Evolutionary conservation across 30 jellyfish, hydroid and myxozoan species (phyloP).

Genomic region (Clytia hemisphaerica): DNA sequence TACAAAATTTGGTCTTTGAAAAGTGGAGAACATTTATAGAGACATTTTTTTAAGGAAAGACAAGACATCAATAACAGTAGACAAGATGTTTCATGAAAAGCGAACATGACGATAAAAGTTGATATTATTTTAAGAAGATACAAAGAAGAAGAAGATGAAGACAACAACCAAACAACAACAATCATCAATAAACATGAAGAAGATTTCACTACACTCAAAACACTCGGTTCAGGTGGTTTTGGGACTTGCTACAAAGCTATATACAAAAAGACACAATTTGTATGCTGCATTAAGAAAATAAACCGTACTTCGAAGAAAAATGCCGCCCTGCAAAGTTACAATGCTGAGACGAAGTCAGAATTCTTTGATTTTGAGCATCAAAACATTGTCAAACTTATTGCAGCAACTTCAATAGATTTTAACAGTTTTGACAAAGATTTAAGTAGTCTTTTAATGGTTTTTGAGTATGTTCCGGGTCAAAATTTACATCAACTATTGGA

Average conservation of each 20-base stretch:
- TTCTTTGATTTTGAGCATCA: slow-evolving; percentile 43
- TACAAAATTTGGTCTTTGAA: no score
- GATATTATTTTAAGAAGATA: no score
- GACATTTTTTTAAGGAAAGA: no score
- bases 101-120: no score
- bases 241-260: slow-evolving; percentile 92
- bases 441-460: slow-evolving; percentile 36
- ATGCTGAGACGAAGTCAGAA: slow-evolving; percentile 61
- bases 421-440: not conserved
- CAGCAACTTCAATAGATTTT: slow-evolving; percentile 42
- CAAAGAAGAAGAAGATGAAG: no score
- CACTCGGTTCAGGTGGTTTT: slow-evolving; percentile 84
- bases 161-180: no score
- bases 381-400: slow-evolving; percentile 47
- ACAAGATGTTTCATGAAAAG: no score
- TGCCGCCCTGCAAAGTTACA: slow-evolving; percentile 69
- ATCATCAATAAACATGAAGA: no score
- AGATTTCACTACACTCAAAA: slow-evolving; percentile 45
- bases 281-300: slow-evolving; percentile 63
- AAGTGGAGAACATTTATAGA: no score
- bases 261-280: slow-evolving; percentile 20
- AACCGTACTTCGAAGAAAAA: slow-evolving; percentile 60
- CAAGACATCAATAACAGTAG: no score
- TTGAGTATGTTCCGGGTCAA: slow-evolving; percentile 70
- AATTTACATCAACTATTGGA: slow-evolving; percentile 57